Evolutionary conservation across 2,888 invertebrate species (phyloP), one percentile per base, ranked within the genome.

Genomic region (Chelonus formosanus): DNA sequence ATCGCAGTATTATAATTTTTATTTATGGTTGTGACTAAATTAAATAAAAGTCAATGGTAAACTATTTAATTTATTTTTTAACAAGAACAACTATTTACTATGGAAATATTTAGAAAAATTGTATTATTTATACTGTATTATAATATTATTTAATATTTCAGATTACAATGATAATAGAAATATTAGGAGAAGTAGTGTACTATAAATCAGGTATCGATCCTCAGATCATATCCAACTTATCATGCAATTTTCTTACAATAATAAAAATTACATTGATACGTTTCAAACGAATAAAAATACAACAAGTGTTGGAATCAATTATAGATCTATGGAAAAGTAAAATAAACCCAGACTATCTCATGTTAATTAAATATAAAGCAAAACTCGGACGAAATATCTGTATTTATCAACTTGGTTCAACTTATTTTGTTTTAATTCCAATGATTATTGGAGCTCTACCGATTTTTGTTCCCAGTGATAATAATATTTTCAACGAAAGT

Each of bases 191-290:
- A 50, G 32, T 60, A 34, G 36, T 35, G 7, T 4, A 32, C 47
- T 34, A 31, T 20, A 7, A 32, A 34, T 5, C 47, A 34, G 50
- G 36, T 4, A 8, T 50, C 3, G 36, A 34, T 32, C 20, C 34
- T 7, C 48, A 48, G 50, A 47, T 6, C 10, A 48, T 60, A 35
- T 36, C 60, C 48, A n/a, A 31, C 34, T 5, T 60, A 20, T 32
- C 48, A 35, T 31, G 60, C 5, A 48, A 20, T 20, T 36, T 6
- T 40, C 40, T 60, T n/a, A 35, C 48, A 20, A 2, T 60, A 4
- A 40, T 50, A 36, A 60, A 60, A 10, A 48, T 60, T 3, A 8
- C 48, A 36, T 50, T 34, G 3, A 60, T 60, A 4, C 60, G 60
- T n/a, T 10, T 60, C 1, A 60, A 60, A 34, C 34, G 10, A 2